Evolutionary conservation across 2,888 invertebrate species (phyloP), one percentile per base, ranked within the genome.

Genomic region (Drosophila mimetica): DNA sequence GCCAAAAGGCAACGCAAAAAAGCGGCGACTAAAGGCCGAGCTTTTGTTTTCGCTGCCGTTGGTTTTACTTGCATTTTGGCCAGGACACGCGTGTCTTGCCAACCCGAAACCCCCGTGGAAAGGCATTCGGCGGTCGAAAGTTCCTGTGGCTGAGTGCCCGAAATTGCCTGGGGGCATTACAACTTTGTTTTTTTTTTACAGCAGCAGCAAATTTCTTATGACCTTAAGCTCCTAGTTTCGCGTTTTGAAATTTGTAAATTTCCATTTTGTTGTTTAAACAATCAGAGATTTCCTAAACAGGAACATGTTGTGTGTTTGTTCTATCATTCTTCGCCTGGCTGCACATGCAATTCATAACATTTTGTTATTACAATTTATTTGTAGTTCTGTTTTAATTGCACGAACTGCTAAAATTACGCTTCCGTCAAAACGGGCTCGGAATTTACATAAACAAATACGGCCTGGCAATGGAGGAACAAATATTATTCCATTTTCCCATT

Each of bases 371-470:
- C 39, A 64, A 39, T 34, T 5, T 44, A 37, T 25, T 70, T 69
- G 20, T 18, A 44, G 50, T 46, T 61, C 34, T 4, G 18, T 64
- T 63, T 52, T 46, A 63, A 71, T 55, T 44, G 51, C 37, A 14
- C 9, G 41, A 63, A 41, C 50, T 20, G 14, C 44, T 57, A 47
- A 74, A 54, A 70, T 30, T 59, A 57, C 57, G 42, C 42, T 36
- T 50, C 22, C 9, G 16, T 47, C 39, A 42, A 53, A 50, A 22
- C 28, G 8, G 54, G 30, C 52, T 52, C 46, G 39, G 16, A 34
- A 74, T 75, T 78, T 75, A 55, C 85, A 79, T 76, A 79, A 48
- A 36, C 63, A 80, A 80, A 86, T 61, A 59, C n/a, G 41, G 50
- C 41, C 58, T 2, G 34, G 41, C 13, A 63, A 42, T 48, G 20